Conservation (phyloP, 2,797 vertebrate genomes). For the Manis javanica region DNA sequence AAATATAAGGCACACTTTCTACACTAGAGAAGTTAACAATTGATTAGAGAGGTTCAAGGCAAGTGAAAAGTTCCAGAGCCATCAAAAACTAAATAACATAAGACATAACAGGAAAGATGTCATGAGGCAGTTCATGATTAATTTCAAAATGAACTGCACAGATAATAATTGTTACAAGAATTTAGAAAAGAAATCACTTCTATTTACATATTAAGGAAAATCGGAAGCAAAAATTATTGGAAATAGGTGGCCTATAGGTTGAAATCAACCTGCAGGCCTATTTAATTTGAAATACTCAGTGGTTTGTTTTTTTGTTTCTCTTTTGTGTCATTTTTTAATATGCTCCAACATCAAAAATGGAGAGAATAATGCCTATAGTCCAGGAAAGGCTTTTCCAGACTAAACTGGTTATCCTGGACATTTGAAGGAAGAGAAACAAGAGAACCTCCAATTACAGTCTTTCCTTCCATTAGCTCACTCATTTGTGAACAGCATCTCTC, state of each 20-base stretch:
- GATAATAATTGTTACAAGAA: conserved; percentile 44
- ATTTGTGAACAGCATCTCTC: not conserved
- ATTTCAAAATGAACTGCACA: conserved; percentile 46
- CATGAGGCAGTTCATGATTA: conserved; percentile 56
- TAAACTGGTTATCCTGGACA: conserved; percentile 55
- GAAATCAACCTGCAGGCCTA: conserved; percentile 11
- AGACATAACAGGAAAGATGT: conserved; percentile 52
- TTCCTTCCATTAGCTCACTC: not conserved
- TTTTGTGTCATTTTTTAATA: not conserved
- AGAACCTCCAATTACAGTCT: not conserved
- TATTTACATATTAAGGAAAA: not conserved
- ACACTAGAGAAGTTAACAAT: conserved; percentile 38
- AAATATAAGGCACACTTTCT: not conserved
- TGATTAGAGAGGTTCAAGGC: not conserved
- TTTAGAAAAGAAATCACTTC: conserved; percentile 17
- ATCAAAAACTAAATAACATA: conserved; percentile 65
- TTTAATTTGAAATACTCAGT: not conserved
- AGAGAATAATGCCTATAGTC: not conserved
- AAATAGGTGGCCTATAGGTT: not conserved
- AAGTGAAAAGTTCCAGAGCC: conserved; percentile 53
- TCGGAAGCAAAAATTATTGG: not conserved
- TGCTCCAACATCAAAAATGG: conserved; percentile 48
- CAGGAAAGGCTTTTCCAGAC: conserved; percentile 34
- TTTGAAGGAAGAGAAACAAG: not conserved
- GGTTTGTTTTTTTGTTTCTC: conserved; percentile 11